phyloP scores from a whole-genome alignment of 1,140 invertebrate genomes.

The Brachionus rotundiformis region DNA sequence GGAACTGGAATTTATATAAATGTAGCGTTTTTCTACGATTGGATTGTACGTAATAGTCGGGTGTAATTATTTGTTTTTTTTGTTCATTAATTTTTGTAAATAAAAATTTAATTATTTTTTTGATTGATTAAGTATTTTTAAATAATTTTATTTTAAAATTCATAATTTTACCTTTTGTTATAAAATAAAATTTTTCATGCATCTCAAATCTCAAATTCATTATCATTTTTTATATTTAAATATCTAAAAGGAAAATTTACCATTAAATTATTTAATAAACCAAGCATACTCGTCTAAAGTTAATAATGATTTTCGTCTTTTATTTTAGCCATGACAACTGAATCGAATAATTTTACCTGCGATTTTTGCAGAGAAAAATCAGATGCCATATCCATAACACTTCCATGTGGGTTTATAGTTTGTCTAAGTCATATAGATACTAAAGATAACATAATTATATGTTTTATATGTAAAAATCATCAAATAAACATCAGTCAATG shows the following conservation, averaged over 20 bases:
- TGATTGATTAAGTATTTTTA: neutral
- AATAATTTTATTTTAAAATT: neutral
- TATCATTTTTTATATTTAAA: neutral
- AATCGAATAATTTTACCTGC: neutral
- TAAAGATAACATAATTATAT: neutral
- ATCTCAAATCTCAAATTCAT: neutral
- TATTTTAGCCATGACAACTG: neutral
- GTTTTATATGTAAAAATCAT: conserved; percentile 14
- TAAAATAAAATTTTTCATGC: neutral
- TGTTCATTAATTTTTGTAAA: conserved; percentile 19
- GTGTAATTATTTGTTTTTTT: neutral
- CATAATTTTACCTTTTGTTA: neutral
- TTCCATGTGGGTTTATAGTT: conserved; percentile 14
- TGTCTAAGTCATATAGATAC: neutral
- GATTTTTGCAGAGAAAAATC: neutral
- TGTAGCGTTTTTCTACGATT: conserved; percentile 36
- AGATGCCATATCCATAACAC: neutral
- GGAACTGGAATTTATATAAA: conserved; percentile 50
- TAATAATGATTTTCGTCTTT: neutral
- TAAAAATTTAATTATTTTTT: neutral
- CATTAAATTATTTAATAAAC: neutral
- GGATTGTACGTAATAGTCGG: conserved; percentile 44
- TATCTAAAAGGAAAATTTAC: neutral
- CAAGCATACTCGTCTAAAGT: neutral
- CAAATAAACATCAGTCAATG: neutral